Percentiles rank a stretch among this genome's conserved stretches.
Conservation (phyloP, 2,888 invertebrate genomes). For the Hecatera dysodea region DNA sequence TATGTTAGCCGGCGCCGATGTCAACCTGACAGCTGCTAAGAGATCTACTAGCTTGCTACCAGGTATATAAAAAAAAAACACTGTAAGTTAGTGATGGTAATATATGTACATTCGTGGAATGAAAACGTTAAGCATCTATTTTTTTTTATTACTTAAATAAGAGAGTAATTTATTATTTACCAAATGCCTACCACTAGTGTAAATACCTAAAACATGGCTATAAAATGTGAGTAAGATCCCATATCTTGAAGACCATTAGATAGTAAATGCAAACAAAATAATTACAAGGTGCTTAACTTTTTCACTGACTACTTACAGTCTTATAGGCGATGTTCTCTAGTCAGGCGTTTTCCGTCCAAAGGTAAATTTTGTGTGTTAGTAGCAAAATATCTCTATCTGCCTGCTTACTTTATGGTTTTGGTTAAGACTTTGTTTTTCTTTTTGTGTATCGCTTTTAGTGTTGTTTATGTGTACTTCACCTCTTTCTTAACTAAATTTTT, state of each 20-base stretch:
- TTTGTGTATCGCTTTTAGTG: not conserved
- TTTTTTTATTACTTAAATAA: not conserved
- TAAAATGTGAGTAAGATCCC: no score
- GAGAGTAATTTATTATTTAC: not conserved
- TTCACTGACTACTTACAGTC: no score
- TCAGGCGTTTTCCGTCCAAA: constrained; percentile 5
- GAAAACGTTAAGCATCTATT: not conserved
- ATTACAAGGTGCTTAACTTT: not conserved
- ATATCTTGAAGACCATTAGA: not conserved
- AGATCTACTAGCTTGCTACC: constrained; percentile 78
- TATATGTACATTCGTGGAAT: not conserved
- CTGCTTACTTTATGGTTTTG: constrained; percentile 32
- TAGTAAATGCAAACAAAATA: not conserved
- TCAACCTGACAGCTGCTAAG: constrained; percentile 93
- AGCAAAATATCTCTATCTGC: not conserved
- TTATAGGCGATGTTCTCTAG: not conserved
- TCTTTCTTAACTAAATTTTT: not conserved
- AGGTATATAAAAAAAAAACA: constrained; percentile 70
- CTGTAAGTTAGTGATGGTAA: not conserved
- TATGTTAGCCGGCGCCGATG: constrained; percentile 96
- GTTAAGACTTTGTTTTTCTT: constrained; percentile 2
- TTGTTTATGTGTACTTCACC: not conserved
- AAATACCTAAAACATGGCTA: no score
- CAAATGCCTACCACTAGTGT: no score
- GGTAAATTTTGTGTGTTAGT: constrained; percentile 20